phyloP scores from a whole-genome alignment of 2,888 invertebrate species.

The Electrophaes corylata region DNA sequence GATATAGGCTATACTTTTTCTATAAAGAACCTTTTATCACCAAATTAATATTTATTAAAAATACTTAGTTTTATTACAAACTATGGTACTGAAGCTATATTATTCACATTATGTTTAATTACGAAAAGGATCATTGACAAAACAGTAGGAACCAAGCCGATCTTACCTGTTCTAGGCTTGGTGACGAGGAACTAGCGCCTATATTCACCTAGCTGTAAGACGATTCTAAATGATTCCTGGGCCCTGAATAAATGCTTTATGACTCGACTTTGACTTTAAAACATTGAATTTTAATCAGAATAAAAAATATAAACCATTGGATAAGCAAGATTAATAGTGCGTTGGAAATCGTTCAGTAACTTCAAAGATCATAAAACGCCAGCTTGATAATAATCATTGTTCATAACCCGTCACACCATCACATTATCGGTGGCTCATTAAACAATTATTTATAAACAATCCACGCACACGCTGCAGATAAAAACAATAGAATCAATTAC shows the following conservation, averaged over 20 bases:
- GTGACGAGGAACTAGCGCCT: too few species aligned
- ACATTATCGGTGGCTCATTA: conserved; percentile 38
- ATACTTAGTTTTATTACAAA: too few species aligned
- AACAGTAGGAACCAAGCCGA: too few species aligned
- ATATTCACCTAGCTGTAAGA: too few species aligned
- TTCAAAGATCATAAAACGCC: conserved; percentile 14
- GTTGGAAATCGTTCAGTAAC: background rate
- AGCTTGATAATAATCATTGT: conserved; percentile 20
- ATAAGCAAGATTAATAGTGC: background rate
- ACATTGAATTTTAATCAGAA: background rate
- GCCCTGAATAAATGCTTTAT: too few species aligned
- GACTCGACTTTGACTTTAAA: too few species aligned
- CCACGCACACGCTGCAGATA: conserved; percentile 34
- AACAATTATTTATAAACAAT: conserved; percentile 40
- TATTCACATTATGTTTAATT: too few species aligned
- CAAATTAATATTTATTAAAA: background rate
- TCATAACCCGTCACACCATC: conserved; percentile 29
- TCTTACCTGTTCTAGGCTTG: too few species aligned
- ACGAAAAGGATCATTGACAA: too few species aligned
- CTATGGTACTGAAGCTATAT: too few species aligned
- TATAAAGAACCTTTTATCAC: background rate
- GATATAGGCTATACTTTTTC: too few species aligned
- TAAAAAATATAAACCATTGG: background rate
- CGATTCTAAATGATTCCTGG: too few species aligned
- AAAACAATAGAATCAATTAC: conserved; percentile 43